Conservation (phyloP, 1,140 invertebrate genomes). For the Venustaconcha ellipsiformis region DNA sequence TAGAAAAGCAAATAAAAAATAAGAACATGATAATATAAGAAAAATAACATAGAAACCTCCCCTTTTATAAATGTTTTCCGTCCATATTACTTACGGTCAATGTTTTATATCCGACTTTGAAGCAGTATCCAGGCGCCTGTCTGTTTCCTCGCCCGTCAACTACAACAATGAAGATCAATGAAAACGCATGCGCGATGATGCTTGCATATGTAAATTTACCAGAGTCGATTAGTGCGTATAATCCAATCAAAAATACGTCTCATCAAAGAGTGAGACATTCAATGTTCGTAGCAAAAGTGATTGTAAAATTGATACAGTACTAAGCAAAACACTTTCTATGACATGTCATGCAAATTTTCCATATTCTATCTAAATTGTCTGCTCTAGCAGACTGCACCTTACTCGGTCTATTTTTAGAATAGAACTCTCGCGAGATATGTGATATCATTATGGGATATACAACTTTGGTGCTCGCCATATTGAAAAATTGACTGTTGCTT, state of each 20-base stretch:
- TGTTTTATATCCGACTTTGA: no score
- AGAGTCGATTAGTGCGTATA: conserved; percentile 17
- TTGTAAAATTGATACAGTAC: no score
- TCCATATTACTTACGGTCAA: no score
- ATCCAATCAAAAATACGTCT: not conserved
- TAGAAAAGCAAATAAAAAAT: no score
- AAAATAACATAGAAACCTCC: no score
- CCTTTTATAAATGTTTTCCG: no score
- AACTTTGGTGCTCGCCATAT: conserved; percentile 46
- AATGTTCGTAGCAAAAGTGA: no score
- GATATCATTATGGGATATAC: conserved; percentile 40
- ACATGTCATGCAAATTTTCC: no score
- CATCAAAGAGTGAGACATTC: not conserved
- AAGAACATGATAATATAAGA: no score
- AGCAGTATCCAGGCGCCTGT: conserved; percentile 10
- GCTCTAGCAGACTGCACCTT: no score
- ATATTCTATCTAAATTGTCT: no score
- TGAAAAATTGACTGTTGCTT: conserved; percentile 39
- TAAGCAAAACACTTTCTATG: no score
- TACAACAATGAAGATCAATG: conserved; percentile 43
- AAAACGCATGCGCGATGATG: conserved; percentile 48
- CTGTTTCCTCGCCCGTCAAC: conserved; percentile 31
- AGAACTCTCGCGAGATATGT: conserved; percentile 34
- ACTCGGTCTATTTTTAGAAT: conserved; percentile 11
- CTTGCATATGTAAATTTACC: conserved; percentile 39